A percentile compares a stretch with the other conserved stretches of the same genome.
Evolutionary conservation across 2,888 invertebrate species (phyloP).

Genomic region (Erebia ligea): DNA sequence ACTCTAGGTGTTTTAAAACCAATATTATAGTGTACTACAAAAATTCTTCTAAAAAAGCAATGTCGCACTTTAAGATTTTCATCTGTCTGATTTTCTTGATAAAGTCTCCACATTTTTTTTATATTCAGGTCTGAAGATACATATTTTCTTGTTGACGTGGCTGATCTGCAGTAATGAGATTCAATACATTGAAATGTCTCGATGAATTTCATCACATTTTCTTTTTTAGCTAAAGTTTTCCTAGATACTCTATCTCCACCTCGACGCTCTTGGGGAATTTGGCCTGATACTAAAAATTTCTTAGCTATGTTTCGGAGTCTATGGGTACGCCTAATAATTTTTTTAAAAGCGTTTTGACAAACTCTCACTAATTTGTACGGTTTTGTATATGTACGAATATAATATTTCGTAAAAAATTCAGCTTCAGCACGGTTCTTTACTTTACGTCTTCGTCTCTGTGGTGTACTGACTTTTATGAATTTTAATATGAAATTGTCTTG

Average conservation of each 20-base stretch:
- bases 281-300: constrained; percentile 39
- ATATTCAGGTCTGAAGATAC: constrained; percentile 34
- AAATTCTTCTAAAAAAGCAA: constrained; percentile 32
- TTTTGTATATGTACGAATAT: constrained; percentile 35
- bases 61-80: constrained; percentile 35
- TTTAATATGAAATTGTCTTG: constrained; percentile 41
- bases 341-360: constrained; percentile 41
- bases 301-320: constrained; percentile 40
- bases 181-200: constrained; percentile 29
- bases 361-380: constrained; percentile 40
- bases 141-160: constrained; percentile 32
- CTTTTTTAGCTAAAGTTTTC: constrained; percentile 32
- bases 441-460: constrained; percentile 34
- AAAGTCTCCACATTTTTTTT: constrained; percentile 34
- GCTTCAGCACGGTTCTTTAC: constrained; percentile 29
- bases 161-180: constrained; percentile 34
- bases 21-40: constrained; percentile 27
- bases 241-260: constrained; percentile 34
- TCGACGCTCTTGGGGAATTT: constrained; percentile 39
- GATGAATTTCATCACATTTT: constrained; percentile 35
- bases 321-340: constrained; percentile 37
- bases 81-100: constrained; percentile 35
- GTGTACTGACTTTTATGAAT: constrained; percentile 36
- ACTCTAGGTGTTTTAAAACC: constrained; percentile 28
- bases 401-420: constrained; percentile 26